Base-by-base conservation (phyloP, 2,797 vertebrate species). In the Graptemys geographica region DNA sequence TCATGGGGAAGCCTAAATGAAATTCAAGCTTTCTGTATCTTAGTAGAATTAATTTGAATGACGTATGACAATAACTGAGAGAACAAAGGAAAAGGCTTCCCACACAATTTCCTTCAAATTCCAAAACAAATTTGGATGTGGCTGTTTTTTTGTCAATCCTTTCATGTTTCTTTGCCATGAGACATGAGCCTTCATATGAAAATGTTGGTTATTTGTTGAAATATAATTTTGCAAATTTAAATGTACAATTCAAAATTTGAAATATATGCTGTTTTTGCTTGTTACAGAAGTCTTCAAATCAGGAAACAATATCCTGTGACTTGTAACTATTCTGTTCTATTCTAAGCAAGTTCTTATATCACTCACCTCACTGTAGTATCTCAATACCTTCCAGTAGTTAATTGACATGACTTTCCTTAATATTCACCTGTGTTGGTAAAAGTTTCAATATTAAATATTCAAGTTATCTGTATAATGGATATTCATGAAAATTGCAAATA, bases 161-260 rank as follows among this genome's bases (percentile, higher is more conserved):
- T 95, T 47, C 8, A 78, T 41, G 13, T 53, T 89, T 87, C 56
- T 84, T 25, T 59, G n/a, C 16, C n/a, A 72, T 41, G 18, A 72
- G 8, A 37, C 5, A 5, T 23, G 21, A 72, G 37, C 10, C 62
- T n/a, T n/a, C 33, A 23, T 41, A 72, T 6, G n/a, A 21, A 23
- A 72, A 37, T 10, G 23, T 18, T 72, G 10, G 19, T 37, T 72
- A 72, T 23, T 33, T 65, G 13, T 65, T 41, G 18, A 41, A 37
- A 72, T 72, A 72, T 72, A 72, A 11, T 18, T 37, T 44, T 76
- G 41, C 27, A 28, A 27, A 76, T 76, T 76, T 76, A 28, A 76
- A 76, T 7, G 4, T 47, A 76, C 12, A 41, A 76, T 44, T 76
- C 74, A 28, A 47, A 76, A 44, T 47, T 76, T 47, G 74, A 76